A percentile compares a stretch with the other conserved stretches of the same genome.
Conservation (phyloP, 2,113 vertebrate species). For the Anser brachyrhynchus region DNA sequence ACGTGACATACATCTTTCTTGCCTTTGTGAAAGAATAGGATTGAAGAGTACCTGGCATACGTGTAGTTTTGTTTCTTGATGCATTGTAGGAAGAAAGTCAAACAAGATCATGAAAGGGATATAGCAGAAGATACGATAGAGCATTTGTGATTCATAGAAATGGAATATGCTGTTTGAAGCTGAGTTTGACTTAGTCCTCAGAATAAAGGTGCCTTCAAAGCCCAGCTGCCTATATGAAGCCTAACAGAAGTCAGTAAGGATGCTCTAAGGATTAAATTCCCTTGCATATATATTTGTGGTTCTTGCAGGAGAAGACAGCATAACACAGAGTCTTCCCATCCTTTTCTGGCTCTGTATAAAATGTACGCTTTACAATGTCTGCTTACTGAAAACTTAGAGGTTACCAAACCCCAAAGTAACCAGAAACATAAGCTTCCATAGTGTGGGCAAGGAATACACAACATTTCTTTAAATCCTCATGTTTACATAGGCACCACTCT, state of each 20-base stretch:
- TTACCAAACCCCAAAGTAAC: not conserved
- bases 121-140: not conserved
- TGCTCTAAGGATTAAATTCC: not conserved
- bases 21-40: not conserved
- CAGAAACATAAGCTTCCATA: not conserved
- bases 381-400: not conserved
- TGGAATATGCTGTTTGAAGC: not conserved
- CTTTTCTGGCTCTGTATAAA: not conserved
- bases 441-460: not conserved
- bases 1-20: not conserved
- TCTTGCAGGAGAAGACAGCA: not conserved
- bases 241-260: not conserved
- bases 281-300: not conserved
- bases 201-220: not conserved
- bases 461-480: not conserved
- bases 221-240: not conserved
- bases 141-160: not conserved
- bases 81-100: not conserved
- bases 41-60: not conserved
- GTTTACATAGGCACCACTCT: not conserved
- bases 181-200: not conserved
- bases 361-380: not conserved
- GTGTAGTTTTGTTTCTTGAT: not conserved
- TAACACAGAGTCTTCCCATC: not conserved
- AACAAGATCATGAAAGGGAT: not conserved